phyloP scores from a whole-genome alignment of 2,113 vertebrate genomes.

The Noctilio leporinus region DNA sequence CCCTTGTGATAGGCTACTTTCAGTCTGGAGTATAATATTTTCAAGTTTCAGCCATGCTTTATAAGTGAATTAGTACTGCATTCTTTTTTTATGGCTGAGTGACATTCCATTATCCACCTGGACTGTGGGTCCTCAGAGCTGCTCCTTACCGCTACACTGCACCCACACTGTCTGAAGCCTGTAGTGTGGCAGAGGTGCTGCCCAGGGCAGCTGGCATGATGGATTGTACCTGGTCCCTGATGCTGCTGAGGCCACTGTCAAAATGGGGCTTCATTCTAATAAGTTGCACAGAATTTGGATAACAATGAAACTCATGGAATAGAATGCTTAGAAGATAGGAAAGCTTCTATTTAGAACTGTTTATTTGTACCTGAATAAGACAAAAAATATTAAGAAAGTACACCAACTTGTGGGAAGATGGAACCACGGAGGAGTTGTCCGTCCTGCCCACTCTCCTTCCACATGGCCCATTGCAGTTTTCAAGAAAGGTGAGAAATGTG shows the following conservation, averaged over 20 bases:
- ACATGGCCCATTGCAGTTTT: neutral
- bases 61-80: neutral
- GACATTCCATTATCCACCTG: neutral
- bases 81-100: neutral
- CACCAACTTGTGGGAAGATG: rapidly evolving
- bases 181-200: neutral
- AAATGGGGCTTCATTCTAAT: neutral
- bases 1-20: neutral
- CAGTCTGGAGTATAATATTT: neutral
- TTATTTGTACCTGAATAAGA: neutral
- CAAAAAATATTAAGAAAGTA: neutral
- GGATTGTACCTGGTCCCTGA: neutral
- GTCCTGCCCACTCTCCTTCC: neutral
- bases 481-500: neutral
- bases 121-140: neutral
- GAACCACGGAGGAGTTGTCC: rapidly evolving
- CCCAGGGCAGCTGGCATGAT: neutral
- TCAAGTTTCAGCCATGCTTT: neutral
- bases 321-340: neutral
- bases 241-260: neutral
- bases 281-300: neutral
- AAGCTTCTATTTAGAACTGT: neutral
- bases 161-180: neutral
- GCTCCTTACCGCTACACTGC: rapidly evolving
- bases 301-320: too few species aligned